Conservation (phyloP, 2,113 vertebrate species). For the Pipra filicauda region DNA sequence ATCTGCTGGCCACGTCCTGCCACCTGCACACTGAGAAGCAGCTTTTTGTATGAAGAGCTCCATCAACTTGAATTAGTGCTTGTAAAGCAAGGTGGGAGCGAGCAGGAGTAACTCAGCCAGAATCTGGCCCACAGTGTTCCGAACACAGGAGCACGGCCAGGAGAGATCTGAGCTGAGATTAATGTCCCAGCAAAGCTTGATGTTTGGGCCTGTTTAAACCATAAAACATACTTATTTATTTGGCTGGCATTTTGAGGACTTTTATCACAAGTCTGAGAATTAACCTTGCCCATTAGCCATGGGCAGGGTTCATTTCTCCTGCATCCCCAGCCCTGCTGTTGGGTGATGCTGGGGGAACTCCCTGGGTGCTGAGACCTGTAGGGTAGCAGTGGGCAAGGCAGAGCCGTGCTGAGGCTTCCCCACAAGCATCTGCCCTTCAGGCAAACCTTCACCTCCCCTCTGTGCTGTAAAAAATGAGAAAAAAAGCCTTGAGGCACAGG, state of each 20-base stretch:
- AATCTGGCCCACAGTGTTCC: fast-evolving
- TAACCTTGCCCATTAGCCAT: background rate
- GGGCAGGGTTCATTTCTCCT: background rate
- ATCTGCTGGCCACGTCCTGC: background rate
- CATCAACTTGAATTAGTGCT: conserved; percentile 28
- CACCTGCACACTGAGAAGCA: background rate
- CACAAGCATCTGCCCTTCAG: background rate
- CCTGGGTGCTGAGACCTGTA: background rate
- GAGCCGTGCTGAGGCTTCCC: background rate
- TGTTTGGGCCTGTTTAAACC: background rate
- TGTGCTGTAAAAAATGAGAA: background rate
- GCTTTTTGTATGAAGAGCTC: conserved; percentile 2
- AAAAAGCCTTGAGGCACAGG: background rate
- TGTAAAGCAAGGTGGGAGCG: background rate
- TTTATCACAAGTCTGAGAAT: background rate
- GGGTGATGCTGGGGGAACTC: background rate
- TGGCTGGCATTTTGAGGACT: background rate
- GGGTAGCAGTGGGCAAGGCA: background rate
- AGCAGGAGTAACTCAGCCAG: background rate
- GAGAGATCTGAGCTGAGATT: background rate
- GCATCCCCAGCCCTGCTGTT: fast-evolving
- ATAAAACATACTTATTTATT: background rate
- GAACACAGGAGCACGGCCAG: background rate
- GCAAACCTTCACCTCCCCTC: background rate
- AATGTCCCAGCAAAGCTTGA: background rate